Evolutionary conservation across 2,113 vertebrate species (phyloP).

Genomic region (Chionis minor): DNA sequence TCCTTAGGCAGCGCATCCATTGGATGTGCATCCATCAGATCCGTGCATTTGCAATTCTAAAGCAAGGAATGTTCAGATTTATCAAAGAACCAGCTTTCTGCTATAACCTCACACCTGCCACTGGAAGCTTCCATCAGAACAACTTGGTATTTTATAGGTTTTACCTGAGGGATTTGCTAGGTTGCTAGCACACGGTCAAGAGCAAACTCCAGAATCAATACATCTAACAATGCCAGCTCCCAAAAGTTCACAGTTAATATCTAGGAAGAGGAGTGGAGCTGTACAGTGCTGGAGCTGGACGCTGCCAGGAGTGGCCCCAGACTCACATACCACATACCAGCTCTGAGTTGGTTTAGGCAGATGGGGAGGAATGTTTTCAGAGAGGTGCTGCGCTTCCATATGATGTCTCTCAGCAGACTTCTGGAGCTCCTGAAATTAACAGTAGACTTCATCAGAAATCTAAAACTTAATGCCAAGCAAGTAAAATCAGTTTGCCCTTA

Average conservation of each 20-base stretch:
- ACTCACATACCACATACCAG: conserved; percentile 24
- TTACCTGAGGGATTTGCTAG: background rate
- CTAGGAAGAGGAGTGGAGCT: background rate
- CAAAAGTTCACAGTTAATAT: background rate
- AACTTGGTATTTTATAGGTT: background rate
- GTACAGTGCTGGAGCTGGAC: background rate
- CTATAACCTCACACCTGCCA: background rate
- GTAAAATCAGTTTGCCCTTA: background rate
- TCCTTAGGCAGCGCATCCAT: background rate
- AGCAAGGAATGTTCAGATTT: background rate
- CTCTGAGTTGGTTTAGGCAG: conserved; percentile 14
- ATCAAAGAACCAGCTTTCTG: background rate
- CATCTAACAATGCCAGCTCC: rapidly evolving
- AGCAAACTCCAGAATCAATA: background rate
- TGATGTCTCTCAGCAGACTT: conserved; percentile 29
- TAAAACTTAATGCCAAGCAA: background rate
- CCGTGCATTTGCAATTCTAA: background rate
- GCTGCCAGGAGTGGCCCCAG: rapidly evolving
- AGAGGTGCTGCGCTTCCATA: conserved; percentile 45
- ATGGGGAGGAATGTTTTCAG: conserved; percentile 57
- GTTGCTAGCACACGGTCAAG: no score
- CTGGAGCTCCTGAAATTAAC: conserved; percentile 60
- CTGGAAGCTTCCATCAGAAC: background rate
- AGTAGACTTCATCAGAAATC: background rate
- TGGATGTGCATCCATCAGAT: background rate